Base-by-base conservation (phyloP, 2,797 vertebrate genomes). In the Crypturellus tataupa region DNA sequence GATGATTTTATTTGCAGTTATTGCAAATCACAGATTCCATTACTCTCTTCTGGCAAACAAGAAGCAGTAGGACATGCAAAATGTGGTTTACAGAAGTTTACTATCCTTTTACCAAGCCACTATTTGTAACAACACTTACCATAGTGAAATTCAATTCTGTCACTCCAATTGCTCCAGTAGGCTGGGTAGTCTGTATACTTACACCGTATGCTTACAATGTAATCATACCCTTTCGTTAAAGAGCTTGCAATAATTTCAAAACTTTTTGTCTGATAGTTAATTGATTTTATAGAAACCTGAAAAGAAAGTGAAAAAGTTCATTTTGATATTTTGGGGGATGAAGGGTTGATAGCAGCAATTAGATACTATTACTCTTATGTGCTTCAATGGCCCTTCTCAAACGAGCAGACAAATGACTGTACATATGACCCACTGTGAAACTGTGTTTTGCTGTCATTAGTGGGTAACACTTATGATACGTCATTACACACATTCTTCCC, bases 81-180 rank as follows among this genome's bases (percentile, higher is more conserved):
- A 63, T 5, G 39, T 3, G n/a, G n/a, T 51, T 72, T 75, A 49
- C 24, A 76, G 70, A 59, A 42, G n/a, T 21, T 12, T 7, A 44
- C 13, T 20, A 65, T 24, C 10, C 58, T 73, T 76, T 53, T 20
- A 73, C 16, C 55, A 58, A 62, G 27, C 40, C 80, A 60, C 19
- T 62, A 35, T 44, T 87, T 75, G n/a, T 60, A 37, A 63, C 40
- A 6, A 37, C 27, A 96, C 97, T 95, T 83, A 98, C 98, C 35
- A 60, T n/a, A 94, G 31, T 15, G 21, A 96, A 97, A 98, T 21
- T 47, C 68, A 76, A 33, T n/a, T 21, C 68, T 70, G 35, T 63
- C 68, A 47, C 98, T 98, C 98, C 98, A 98, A 14, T 98, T 97
- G 2, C 98, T 98, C 98, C 98, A 98, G 27, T 29, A 55, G 42